These are phyloP conservation scores for Boloria euphrosyne DNA, from an alignment of 2,888 invertebrate genomes.

Conservation along the genomic window DNA sequence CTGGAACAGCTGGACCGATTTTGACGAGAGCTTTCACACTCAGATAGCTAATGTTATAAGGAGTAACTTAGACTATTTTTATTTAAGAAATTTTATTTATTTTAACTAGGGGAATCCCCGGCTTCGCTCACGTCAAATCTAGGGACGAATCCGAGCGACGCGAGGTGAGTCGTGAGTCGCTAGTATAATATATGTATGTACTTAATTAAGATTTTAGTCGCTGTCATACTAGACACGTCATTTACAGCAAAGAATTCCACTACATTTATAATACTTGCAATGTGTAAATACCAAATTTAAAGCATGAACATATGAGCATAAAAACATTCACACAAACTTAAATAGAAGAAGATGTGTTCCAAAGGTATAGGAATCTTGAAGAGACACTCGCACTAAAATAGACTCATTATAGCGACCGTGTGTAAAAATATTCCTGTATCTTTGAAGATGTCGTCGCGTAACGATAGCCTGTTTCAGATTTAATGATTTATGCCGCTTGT, in stretches of 20 bases:
- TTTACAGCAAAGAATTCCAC: background rate
- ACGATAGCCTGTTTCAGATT: constrained; percentile 39
- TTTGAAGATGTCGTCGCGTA: constrained; percentile 59
- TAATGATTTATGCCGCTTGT: constrained; percentile 42
- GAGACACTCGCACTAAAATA: constrained; percentile 62
- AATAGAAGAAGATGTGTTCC: constrained; percentile 36
- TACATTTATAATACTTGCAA: constrained; percentile 12
- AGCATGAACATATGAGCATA: constrained; percentile 24
- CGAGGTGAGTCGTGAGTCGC: no score
- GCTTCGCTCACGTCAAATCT: no score
- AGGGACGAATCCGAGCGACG: no score
- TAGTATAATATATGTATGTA: no score
- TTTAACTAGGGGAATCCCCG: no score
- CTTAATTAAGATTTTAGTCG: background rate
- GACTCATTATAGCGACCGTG: constrained; percentile 62
- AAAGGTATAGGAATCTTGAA: constrained; percentile 41
- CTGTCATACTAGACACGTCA: background rate
- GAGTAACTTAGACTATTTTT: no score
- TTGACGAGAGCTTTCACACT: no score
- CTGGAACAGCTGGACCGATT: no score
- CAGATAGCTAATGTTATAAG: no score
- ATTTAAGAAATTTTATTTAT: no score
- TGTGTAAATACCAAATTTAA: constrained; percentile 28
- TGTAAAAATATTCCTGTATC: constrained; percentile 72
- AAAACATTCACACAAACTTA: constrained; percentile 30